These are phyloP conservation scores for Hippocampus mohnikei DNA, from an alignment of 2,113 vertebrate genomes.

Conservation along the genomic window DNA sequence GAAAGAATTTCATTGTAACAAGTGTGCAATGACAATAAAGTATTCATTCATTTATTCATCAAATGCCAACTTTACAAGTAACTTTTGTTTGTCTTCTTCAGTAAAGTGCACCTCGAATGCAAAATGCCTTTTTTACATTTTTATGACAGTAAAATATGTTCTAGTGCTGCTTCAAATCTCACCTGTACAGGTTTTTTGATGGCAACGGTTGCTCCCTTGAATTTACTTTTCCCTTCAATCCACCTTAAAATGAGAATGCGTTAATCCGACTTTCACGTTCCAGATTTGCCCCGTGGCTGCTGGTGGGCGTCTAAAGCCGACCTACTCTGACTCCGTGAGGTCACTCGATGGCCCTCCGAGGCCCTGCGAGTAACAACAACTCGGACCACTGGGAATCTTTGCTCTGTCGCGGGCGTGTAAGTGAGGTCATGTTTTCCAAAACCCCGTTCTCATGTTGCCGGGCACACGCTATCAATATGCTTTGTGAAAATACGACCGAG, in stretches of 20 bases:
- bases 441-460: conserved; percentile 47
- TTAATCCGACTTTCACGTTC: background rate
- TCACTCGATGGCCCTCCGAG: conserved; percentile 54
- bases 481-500: conserved; percentile 58
- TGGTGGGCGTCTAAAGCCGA: conserved; percentile 52
- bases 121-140: no score
- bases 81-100: no score
- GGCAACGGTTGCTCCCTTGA: background rate
- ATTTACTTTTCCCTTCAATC: background rate
- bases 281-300: conserved; percentile 9
- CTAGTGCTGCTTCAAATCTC: no score
- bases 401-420: conserved; percentile 29
- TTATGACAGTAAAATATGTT: no score
- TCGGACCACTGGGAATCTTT: conserved; percentile 66
- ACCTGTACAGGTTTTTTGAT: no score
- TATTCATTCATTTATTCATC: no score
- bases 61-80: no score
- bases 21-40: no score
- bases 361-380: conserved; percentile 58
- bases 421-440: conserved; percentile 69
- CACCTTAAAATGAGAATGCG: background rate
- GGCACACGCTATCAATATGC: conserved; percentile 52
- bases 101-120: no score
- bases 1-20: no score
- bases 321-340: conserved; percentile 58